Conservation (phyloP, 23 tunicate species). For the Styela plicata region DNA sequence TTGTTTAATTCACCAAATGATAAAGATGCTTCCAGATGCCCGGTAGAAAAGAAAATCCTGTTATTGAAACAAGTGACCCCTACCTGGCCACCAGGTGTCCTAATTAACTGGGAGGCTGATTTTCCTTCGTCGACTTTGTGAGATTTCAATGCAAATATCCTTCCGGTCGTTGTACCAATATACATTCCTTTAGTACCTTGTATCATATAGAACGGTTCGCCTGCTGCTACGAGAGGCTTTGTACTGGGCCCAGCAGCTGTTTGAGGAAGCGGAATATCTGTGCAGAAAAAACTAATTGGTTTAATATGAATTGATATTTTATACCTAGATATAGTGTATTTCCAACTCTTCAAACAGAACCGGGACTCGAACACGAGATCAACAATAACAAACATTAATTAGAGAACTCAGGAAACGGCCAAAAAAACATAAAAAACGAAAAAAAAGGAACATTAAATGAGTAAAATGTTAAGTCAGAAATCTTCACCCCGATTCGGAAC, state of each 20-base stretch:
- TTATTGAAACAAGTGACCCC: neutral
- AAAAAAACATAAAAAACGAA: too few species aligned
- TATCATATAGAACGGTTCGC: conserved; percentile 66
- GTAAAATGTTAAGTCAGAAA: too few species aligned
- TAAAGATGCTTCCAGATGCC: too few species aligned
- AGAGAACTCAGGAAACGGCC: too few species aligned
- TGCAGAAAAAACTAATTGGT: too few species aligned
- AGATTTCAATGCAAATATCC: conserved; percentile 64
- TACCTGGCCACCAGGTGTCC: conserved; percentile 34
- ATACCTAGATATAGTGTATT: too few species aligned
- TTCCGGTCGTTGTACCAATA: conserved; percentile 63
- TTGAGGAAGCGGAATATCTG: conserved; percentile 13
- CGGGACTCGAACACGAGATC: too few species aligned
- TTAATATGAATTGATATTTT: too few species aligned
- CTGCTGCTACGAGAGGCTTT: conserved; percentile 25
- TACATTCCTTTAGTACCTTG: conserved; percentile 71
- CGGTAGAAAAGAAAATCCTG: neutral
- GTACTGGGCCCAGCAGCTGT: neutral
- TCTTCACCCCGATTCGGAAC: too few species aligned
- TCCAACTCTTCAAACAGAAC: too few species aligned
- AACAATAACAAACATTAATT: too few species aligned
- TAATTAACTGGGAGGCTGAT: neutral
- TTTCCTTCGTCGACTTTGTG: neutral
- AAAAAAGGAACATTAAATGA: too few species aligned
- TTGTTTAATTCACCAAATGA: neutral